Evolutionary conservation across 2,113 vertebrate genomes (phyloP).

Genomic region (Platysteira castanea): DNA sequence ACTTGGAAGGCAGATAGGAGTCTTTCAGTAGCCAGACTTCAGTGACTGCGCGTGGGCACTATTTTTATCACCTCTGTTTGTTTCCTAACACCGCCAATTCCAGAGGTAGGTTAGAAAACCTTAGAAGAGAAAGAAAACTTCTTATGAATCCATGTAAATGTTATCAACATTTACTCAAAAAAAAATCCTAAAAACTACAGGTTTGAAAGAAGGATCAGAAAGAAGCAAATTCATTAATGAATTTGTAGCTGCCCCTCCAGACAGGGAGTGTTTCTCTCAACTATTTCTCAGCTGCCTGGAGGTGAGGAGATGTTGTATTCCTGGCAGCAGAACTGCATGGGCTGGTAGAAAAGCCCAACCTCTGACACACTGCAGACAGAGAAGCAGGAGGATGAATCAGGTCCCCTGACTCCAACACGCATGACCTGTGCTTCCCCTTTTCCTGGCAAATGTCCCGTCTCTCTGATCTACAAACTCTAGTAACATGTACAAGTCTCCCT

Average conservation of each 20-base stretch:
- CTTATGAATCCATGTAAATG: not conserved
- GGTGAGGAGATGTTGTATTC: not conserved
- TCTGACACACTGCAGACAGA: not conserved
- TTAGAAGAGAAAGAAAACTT: not conserved
- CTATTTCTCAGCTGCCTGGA: not conserved
- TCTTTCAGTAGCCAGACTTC: not conserved
- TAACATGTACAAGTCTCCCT: fast-evolving
- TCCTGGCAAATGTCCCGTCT: not conserved
- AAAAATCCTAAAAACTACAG: not conserved
- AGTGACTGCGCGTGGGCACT: not conserved
- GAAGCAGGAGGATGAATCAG: not conserved
- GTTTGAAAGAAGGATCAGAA: not conserved
- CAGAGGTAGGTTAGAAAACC: not conserved
- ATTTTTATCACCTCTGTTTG: not conserved
- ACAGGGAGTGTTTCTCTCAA: not conserved
- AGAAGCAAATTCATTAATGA: not conserved
- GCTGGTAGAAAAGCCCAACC: not conserved
- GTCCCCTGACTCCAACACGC: not conserved
- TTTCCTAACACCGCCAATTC: not conserved
- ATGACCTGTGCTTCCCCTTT: not conserved
- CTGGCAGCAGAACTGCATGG: not conserved
- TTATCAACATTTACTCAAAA: not conserved
- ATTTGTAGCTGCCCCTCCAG: not conserved
- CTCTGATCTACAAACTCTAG: not conserved
- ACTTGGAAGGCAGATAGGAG: not conserved